Evolutionary conservation across 2,113 vertebrate species (phyloP), one percentile per base, ranked within the genome.

Genomic region (Podiceps cristatus): DNA sequence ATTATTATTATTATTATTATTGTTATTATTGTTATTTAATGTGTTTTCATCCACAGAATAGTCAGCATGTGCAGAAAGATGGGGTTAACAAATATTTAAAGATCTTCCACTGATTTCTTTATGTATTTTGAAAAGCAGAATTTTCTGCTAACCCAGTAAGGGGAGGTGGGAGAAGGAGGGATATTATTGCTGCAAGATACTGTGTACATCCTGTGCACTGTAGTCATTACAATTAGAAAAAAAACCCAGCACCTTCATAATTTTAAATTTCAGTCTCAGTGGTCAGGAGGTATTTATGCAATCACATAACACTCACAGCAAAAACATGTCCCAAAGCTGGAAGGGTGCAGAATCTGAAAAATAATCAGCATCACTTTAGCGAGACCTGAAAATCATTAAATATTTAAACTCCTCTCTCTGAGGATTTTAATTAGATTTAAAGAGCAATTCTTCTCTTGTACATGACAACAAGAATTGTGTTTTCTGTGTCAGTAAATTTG

Each of bases 391-490:
- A 81, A 40, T 56, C 33, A 60, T 75, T 87, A 94, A 87, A 81
- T 92, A 90, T 92, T 96, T 90, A 85, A 89, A 50, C 31, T 62
- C 50, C 11, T 64, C 33, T 95, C 77, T 91, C 14, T 40, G 40
- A 80, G 60, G n/a, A 81, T 84, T 95, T 88, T 66, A 84, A 80
- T 87, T 93, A n/a, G 83, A 92, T 94, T 93, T 94, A 68, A 93
- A 93, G 42, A 76, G 7, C 44, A 93, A 69, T 87, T 89, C 14
- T 74, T 76, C 59, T 95, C 45, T 82, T 75, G 47, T 47, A 74
- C 35, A 42, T n/a, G 44, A 86, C 79, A 91, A n/a, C 8, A 71
- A 75, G 37, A 93, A 86, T 60, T 13, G 33, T 68, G 33, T 74
- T 33, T 86, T 76, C 49, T 49, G 19, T 62, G 62, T 84, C 45